A percentile compares a stretch with the other conserved stretches of the same genome.
Conservation (phyloP, 2,888 invertebrate species). For the Stenodera caucasica region DNA sequence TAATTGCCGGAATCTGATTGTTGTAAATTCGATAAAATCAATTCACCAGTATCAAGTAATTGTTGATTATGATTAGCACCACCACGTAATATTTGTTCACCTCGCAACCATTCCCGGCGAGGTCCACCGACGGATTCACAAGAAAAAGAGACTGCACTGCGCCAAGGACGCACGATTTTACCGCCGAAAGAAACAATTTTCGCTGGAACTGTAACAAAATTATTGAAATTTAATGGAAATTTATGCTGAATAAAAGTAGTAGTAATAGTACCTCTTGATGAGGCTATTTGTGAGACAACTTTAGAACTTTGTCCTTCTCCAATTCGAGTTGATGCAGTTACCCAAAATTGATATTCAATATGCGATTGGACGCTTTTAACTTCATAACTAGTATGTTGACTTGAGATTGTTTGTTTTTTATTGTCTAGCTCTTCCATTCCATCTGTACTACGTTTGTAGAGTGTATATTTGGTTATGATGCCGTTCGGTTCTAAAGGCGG, state of each 20-base stretch:
- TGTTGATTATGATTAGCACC: slow-evolving; percentile 65
- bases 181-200: slow-evolving; percentile 73
- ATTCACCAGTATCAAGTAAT: slow-evolving; percentile 66
- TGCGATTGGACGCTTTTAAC: slow-evolving; percentile 69
- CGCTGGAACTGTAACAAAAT: slow-evolving; percentile 60
- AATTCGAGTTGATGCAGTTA: slow-evolving; percentile 74
- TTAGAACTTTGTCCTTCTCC: slow-evolving; percentile 76
- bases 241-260: neutral
- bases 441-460: slow-evolving; percentile 70
- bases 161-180: slow-evolving; percentile 67
- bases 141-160: slow-evolving; percentile 64
- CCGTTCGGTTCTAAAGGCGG: slow-evolving; percentile 77
- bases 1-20: slow-evolving; percentile 70
- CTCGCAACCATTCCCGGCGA: slow-evolving; percentile 66
- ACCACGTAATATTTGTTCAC: slow-evolving; percentile 61
- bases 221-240: neutral
- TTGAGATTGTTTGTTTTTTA: slow-evolving; percentile 66
- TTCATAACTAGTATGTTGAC: slow-evolving; percentile 67
- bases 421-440: slow-evolving; percentile 71
- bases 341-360: slow-evolving; percentile 78
- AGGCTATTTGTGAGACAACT: slow-evolving; percentile 68
- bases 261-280: slow-evolving; percentile 59
- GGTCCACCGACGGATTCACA: slow-evolving; percentile 71
- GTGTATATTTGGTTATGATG: slow-evolving; percentile 72
- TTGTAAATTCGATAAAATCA: slow-evolving; percentile 67